phyloP scores from a whole-genome alignment of 2,797 vertebrate species.

The Gadopsis marmoratus region DNA sequence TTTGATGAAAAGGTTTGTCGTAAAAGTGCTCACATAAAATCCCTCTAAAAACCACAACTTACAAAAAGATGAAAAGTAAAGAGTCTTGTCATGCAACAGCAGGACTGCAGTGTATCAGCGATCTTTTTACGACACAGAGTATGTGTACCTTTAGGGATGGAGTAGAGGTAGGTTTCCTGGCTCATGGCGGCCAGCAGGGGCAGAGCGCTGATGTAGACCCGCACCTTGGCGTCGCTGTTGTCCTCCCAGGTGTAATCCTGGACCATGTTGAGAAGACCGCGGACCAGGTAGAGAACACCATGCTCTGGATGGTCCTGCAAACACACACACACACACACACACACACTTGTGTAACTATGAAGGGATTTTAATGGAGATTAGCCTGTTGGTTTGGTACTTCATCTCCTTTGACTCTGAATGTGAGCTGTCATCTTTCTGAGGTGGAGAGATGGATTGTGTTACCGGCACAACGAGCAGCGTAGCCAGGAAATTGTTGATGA shows the following conservation, averaged over 20 bases:
- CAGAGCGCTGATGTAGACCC: conserved; percentile 92
- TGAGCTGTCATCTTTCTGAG: background rate
- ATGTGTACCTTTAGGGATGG: conserved; percentile 91
- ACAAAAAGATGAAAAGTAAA: background rate
- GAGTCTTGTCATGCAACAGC: background rate
- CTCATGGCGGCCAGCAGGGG: conserved; percentile 94
- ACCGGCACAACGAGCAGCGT: conserved; percentile 95
- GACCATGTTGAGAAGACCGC: conserved; percentile 95
- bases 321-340: conserved; percentile 22
- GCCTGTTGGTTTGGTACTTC: background rate
- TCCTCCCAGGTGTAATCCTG: conserved; percentile 99
- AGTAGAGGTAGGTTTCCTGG: conserved; percentile 94
- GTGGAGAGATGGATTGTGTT: conserved; percentile 48
- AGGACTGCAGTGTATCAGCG: background rate
- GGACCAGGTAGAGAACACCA: conserved; percentile 94
- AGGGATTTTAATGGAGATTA: background rate
- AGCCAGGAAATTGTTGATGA: conserved; percentile 95
- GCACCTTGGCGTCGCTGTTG: conserved; percentile 91
- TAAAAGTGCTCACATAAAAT: background rate
- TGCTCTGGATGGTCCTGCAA: conserved; percentile 96
- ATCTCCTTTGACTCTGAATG: background rate
- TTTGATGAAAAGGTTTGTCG: background rate
- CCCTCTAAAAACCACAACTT: background rate
- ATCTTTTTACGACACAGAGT: background rate
- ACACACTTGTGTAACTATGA: background rate